Evolutionary conservation across 1,140 invertebrate species (phyloP).

Genomic region (Anadara kagoshimensis): DNA sequence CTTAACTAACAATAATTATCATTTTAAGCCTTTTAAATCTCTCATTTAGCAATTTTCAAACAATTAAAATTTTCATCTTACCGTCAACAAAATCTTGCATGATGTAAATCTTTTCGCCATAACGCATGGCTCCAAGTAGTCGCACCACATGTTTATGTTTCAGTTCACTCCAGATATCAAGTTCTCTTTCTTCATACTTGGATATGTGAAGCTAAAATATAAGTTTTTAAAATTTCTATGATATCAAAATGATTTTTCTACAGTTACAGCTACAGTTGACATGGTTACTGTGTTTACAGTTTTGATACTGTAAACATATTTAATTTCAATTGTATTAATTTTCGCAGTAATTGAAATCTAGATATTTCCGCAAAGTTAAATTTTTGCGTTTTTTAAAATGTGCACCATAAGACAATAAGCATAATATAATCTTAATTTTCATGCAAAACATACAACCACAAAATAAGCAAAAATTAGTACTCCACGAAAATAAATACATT

Average conservation of each 20-base stretch:
- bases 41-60: not conserved
- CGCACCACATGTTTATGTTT: constrained; percentile 57
- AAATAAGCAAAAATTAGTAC: too few species aligned
- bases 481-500: too few species aligned
- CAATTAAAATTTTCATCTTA: constrained; percentile 13
- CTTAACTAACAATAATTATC: too few species aligned
- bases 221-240: constrained; percentile 8
- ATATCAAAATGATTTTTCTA: not conserved
- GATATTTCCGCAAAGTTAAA: too few species aligned
- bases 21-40: not conserved
- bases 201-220: constrained; percentile 57
- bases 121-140: constrained; percentile 62
- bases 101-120: constrained; percentile 62
- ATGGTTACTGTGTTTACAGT: too few species aligned
- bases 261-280: not conserved
- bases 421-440: too few species aligned
- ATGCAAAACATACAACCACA: too few species aligned
- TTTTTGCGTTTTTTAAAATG: too few species aligned
- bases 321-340: too few species aligned
- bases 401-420: too few species aligned
- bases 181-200: constrained; percentile 59
- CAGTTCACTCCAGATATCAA: constrained; percentile 63
- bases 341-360: too few species aligned
- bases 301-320: too few species aligned
- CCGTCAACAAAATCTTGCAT: constrained; percentile 66